Base-by-base conservation (phyloP, 2,888 invertebrate genomes). In the Hyppa rectilinea region DNA sequence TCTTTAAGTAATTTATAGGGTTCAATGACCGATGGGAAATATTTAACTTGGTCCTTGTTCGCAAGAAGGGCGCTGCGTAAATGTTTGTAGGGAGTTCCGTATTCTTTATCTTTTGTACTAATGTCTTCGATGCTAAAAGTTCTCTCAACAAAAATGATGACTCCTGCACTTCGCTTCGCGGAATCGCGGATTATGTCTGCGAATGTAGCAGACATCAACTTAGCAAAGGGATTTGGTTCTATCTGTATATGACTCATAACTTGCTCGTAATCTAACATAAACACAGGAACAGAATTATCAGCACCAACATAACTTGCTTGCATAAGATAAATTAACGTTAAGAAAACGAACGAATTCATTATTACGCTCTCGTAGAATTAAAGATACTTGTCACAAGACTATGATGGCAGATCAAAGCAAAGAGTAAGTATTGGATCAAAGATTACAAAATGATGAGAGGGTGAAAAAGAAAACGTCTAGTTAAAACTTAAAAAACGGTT, bases 91-190 rank as follows among this genome's bases (percentile, higher is more conserved):
- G 94, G 92, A 0, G 91, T 85, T 0, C 94, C 95, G 0, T 72
- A 26, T 2, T 49, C 0, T 3, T 0, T 75, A 53, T 94, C 92
- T 65, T 88, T 93, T 0, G 72, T 14, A 7, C 89, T 89, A 1
- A 93, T 72, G n/a, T 94, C 93, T 82, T 95, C 95, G 0, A 86
- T 70, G 58, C 90, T 87, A 3, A 95, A 87, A 0, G 72, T 70
- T 0, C 94, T 90, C 83, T 95, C 95, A 0, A 92, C 67, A 47
- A 95, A 95, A 20, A 93, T 82, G 0, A 95, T 76, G 0, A 93
- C 71, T 0, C 87, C 82, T 45, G 87, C 85, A 40, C 88, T 85
- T 2, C 71, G 82, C 62, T 85, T 88, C 0, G 86, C 80, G 0
- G 88, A 84, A 0, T 89, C 87, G 0, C 87, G 78, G 0, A 92